Evolutionary conservation across 2,113 vertebrate species (phyloP).

Genomic region (Tetrao urogallus): DNA sequence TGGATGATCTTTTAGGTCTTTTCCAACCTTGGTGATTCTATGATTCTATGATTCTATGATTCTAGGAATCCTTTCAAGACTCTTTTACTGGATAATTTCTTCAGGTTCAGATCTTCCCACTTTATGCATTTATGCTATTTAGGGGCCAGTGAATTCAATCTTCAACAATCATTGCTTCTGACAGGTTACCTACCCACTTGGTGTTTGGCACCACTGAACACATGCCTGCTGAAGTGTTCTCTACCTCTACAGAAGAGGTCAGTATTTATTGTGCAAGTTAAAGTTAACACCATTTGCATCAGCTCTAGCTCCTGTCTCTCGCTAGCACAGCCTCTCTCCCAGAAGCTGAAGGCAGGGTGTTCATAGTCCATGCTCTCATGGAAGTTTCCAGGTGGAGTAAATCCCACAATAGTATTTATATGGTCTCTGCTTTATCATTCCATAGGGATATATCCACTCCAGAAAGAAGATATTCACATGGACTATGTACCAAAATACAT

Average conservation of each 20-base stretch:
- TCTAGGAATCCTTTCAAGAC: background rate
- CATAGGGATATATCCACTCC: background rate
- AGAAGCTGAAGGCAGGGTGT: background rate
- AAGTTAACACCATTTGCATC: background rate
- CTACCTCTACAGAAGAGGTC: background rate
- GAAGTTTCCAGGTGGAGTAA: rapidly evolving
- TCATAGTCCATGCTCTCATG: rapidly evolving
- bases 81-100: background rate
- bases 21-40: too few species aligned
- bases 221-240: background rate
- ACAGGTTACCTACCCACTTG: background rate
- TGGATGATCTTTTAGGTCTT: too few species aligned
- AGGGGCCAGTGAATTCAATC: background rate
- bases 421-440: background rate
- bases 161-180: background rate
- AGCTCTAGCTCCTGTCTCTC: background rate
- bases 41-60: too few species aligned
- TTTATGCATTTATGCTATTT: background rate
- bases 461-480: background rate
- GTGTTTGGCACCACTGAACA: background rate
- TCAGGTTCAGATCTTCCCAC: background rate
- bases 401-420: background rate
- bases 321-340: rapidly evolving
- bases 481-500: background rate
- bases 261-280: background rate